phyloP scores from a whole-genome alignment of 2,888 invertebrate genomes.

The Ophioninae sp. region DNA sequence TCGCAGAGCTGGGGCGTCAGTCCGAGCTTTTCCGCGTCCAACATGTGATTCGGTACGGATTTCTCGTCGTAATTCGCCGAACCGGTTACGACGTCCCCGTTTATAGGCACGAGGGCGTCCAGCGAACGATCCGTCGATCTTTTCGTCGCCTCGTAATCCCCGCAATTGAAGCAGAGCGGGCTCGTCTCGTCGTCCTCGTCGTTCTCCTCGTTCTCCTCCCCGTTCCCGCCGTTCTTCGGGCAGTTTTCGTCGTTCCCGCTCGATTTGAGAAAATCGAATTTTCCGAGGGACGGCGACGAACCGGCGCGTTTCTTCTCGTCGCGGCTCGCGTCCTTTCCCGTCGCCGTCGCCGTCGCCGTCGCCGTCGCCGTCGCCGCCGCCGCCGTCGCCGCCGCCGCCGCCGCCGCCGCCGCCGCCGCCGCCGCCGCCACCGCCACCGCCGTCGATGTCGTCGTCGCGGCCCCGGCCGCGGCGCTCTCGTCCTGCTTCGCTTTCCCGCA shows the following conservation, averaged over 20 bases:
- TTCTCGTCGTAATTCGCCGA: constrained; percentile 85
- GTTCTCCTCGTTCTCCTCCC: too few species aligned
- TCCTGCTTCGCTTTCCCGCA: constrained; percentile 82
- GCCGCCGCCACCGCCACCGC: too few species aligned
- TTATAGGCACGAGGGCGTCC: constrained; percentile 82
- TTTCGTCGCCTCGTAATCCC: constrained; percentile 69
- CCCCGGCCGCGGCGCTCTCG: constrained; percentile 57
- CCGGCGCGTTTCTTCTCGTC: constrained; percentile 22
- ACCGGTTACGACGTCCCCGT: constrained; percentile 83
- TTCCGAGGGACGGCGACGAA: constrained; percentile 3
- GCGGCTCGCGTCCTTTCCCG: too few species aligned
- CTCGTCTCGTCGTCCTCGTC: constrained; percentile 21
- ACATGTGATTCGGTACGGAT: constrained; percentile 83
- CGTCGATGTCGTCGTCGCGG: not conserved
- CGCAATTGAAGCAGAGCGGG: constrained; percentile 74
- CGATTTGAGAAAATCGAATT: too few species aligned
- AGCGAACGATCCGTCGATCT: constrained; percentile 80
- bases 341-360: too few species aligned
- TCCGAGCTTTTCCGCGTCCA: constrained; percentile 86
- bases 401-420: too few species aligned
- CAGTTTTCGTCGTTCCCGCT: constrained; percentile 5
- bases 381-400: too few species aligned
- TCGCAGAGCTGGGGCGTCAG: constrained; percentile 86
- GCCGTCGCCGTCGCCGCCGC: too few species aligned
- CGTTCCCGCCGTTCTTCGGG: too few species aligned